Base-by-base conservation (phyloP, 1,140 invertebrate genomes). In the Neodiprion lecontei region DNA sequence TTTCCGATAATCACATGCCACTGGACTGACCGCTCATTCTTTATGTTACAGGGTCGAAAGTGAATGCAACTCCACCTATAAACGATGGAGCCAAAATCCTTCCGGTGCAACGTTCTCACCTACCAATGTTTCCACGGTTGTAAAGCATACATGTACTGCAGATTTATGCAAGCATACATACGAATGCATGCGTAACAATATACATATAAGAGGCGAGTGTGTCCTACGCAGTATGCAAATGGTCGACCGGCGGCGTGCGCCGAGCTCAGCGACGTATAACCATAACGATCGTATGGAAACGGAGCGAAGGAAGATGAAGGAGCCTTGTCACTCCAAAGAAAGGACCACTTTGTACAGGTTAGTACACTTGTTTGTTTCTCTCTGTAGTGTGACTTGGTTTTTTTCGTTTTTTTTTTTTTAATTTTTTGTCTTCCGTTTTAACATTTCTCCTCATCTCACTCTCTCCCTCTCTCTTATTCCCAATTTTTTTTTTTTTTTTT, bases 351-450 rank as follows among this genome's bases (percentile, higher is more conserved):
- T 61, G 53, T 61, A 61, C 9, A 14, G 53, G 70, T 12, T 21
- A 68, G 61, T 74, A 73, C 75, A 76, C 77, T 78, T 78, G 75
- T 77, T 79, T 79, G 68, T 77, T 77, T 79, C 73, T 47, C 23
- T 72, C 47, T 50, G 28, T 40, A 40, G 28, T 40, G 28, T 40
- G 28, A 40, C 67, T 69, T 23, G 17, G 1, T 48, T 72, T 72
- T 77, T 74, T 72, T 75, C 66, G 49, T 72, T 49, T 7, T 28
- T 73, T 49, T 67, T 49, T 73, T 23, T 7, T 53, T 3, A 40
- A 40, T 40, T 14, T 65, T 65, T 65, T 65, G 61, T 49, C 9
- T n/a, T 65, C 17, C 14, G 47, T 65, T 70, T 69, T 65, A 10
- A 40, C 50, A 17, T 23, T 40, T 67, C 49, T 72, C 70, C 69